A percentile compares a stretch with the other conserved stretches of the same genome.
These are phyloP conservation scores for Rafetus swinhoei DNA, from an alignment of 2,113 vertebrate genomes.

Conservation along the genomic window DNA sequence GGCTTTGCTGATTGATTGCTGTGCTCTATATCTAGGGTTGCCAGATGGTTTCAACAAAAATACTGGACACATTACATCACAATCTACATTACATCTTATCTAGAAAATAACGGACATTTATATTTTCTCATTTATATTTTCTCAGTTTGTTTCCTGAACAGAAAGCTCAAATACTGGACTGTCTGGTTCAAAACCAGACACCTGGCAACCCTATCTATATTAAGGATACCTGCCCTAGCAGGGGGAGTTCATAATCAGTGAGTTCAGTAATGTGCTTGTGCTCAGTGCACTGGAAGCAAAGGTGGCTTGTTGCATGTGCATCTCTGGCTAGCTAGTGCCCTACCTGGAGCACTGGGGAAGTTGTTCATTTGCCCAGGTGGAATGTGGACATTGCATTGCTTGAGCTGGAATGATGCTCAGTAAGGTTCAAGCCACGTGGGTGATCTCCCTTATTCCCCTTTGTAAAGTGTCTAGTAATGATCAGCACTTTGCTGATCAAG, in stretches of 20 bases:
- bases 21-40: no score
- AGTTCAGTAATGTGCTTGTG: not conserved
- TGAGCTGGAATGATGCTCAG: not conserved
- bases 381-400: not conserved
- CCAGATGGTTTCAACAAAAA: no score
- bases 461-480: accelerated
- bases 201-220: no score
- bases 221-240: not conserved
- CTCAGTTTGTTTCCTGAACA: no score
- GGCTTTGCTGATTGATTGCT: not conserved
- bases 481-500: accelerated
- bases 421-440: accelerated
- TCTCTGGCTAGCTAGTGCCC: not conserved
- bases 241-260: accelerated
- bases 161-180: no score
- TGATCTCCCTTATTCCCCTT: accelerated
- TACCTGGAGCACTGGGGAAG: accelerated
- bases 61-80: no score
- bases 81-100: no score
- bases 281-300: accelerated
- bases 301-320: accelerated
- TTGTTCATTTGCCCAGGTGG: not conserved
- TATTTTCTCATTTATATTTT: no score
- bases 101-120: no score
- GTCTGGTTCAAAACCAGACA: no score